These are phyloP conservation scores for Austrofundulus limnaeus DNA, from an alignment of 2,113 vertebrate species.

Conservation along the genomic window DNA sequence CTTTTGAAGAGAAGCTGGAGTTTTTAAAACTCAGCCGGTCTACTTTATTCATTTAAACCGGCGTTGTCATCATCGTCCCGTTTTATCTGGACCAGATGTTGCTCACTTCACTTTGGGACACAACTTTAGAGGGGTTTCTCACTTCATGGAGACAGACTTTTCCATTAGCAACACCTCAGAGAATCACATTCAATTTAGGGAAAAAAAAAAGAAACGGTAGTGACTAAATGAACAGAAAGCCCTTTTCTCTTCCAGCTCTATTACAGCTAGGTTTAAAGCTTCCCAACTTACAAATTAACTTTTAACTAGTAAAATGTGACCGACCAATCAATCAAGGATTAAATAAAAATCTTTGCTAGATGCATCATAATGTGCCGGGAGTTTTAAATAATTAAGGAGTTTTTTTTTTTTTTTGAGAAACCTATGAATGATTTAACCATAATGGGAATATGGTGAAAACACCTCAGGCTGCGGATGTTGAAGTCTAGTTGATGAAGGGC, in stretches of 20 bases:
- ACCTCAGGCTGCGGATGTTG: no score
- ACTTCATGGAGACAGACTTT: neutral
- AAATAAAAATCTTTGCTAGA: neutral
- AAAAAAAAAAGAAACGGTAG: conserved; percentile 14
- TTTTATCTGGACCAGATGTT: conserved; percentile 1
- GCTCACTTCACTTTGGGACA: neutral
- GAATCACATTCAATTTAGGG: conserved; percentile 21
- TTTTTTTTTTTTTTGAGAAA: no score
- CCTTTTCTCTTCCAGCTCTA: neutral
- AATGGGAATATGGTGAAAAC: no score
- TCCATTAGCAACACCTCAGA: conserved; percentile 21
- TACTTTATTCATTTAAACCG: conserved; percentile 14
- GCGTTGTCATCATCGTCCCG: conserved; percentile 1
- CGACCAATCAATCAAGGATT: neutral
- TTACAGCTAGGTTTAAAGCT: conserved; percentile 12
- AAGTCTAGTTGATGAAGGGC: no score
- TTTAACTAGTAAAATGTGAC: neutral
- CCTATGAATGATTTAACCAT: no score
- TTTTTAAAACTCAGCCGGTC: conserved; percentile 28
- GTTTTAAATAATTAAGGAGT: neutral
- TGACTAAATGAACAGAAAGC: conserved; percentile 6
- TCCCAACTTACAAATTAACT: conserved; percentile 15
- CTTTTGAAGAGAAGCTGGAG: conserved; percentile 38
- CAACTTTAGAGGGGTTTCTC: neutral
- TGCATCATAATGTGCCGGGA: neutral